phyloP scores from a whole-genome alignment of 2,797 vertebrate genomes.

The Enteromius radiatus region DNA sequence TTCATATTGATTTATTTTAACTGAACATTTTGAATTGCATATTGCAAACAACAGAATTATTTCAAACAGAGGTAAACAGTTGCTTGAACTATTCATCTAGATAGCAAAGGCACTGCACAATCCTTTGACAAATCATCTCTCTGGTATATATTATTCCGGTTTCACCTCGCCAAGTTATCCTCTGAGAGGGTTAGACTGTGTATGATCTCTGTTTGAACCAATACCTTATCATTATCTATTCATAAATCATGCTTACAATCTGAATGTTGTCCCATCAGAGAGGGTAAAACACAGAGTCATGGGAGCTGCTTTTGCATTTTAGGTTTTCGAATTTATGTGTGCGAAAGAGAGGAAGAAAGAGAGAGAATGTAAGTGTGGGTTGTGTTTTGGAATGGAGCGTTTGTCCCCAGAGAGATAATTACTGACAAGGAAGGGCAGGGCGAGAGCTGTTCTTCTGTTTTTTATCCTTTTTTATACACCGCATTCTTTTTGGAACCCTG shows the following conservation, averaged over 20 bases:
- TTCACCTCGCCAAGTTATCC: conserved; percentile 24
- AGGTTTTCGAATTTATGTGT: conserved; percentile 25
- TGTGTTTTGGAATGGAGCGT: conserved; percentile 44
- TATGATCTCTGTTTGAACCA: conserved; percentile 43
- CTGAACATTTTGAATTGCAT: not conserved
- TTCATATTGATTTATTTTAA: conserved; percentile 5
- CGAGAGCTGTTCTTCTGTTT: conserved; percentile 47
- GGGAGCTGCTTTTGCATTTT: conserved; percentile 42
- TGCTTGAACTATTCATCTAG: not conserved
- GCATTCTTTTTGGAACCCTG: conserved; percentile 40
- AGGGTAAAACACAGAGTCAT: conserved; percentile 32
- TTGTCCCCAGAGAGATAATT: conserved; percentile 65
- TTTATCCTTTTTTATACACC: conserved; percentile 23
- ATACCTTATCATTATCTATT: conserved; percentile 57
- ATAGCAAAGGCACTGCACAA: not conserved
- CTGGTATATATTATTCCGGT: conserved; percentile 17
- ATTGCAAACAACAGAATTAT: not conserved
- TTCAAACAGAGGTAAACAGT: conserved; percentile 9
- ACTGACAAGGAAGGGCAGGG: conserved; percentile 59
- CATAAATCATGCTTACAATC: conserved; percentile 53
- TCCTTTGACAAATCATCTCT: conserved; percentile 22
- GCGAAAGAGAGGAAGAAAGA: not conserved
- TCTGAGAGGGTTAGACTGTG: conserved; percentile 9
- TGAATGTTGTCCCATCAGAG: conserved; percentile 55
- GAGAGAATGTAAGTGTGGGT: conserved; percentile 38